Evolutionary conservation across 2,888 invertebrate species (phyloP).

Genomic region (Smittia sp.): DNA sequence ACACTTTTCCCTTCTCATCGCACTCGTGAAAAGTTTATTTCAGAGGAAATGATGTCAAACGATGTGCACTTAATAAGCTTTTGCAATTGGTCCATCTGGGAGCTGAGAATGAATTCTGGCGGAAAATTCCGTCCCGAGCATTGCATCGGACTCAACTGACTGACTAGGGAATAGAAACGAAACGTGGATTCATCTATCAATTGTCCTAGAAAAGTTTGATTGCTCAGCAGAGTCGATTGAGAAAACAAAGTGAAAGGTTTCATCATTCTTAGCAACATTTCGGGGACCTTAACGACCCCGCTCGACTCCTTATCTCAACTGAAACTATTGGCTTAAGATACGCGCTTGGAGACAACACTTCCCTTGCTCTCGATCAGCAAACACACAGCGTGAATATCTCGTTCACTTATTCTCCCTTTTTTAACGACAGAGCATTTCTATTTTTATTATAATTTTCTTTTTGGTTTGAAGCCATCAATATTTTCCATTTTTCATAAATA

Average conservation of each 20-base stretch:
- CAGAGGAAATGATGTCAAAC: background rate
- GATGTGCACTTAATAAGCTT: background rate
- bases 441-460: background rate
- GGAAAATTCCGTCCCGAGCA: too few relatives aligned
- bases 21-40: background rate
- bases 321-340: too few relatives aligned
- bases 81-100: background rate
- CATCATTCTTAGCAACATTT: too few relatives aligned
- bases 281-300: too few relatives aligned
- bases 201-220: too few relatives aligned
- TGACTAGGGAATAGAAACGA: too few relatives aligned
- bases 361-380: background rate
- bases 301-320: too few relatives aligned
- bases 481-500: conserved; percentile 30
- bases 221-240: too few relatives aligned
- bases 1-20: background rate
- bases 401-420: background rate
- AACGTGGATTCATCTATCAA: too few relatives aligned
- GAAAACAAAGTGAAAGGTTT: too few relatives aligned
- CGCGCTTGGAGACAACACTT: too few relatives aligned
- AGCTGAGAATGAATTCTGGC: background rate
- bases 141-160: too few relatives aligned
- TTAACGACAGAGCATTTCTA: background rate
- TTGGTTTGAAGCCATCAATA: conserved; percentile 32
- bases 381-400: background rate